phyloP scores from a whole-genome alignment of 2,888 invertebrate species.

The Drosophila vallismaia region DNA sequence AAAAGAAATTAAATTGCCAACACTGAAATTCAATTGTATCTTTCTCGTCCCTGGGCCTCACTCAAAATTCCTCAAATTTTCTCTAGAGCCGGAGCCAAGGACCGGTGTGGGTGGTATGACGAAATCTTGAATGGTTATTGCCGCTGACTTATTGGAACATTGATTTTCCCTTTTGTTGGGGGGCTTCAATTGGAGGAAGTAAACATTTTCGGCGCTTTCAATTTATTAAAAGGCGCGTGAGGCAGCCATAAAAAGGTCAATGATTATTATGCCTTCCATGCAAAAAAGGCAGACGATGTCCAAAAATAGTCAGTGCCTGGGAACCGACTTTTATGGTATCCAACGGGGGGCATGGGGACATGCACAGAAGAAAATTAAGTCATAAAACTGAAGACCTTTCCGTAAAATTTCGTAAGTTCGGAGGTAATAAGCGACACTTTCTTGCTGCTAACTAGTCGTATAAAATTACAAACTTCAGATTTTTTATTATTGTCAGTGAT shows the following conservation, averaged over 20 bases:
- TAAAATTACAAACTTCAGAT: background rate
- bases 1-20: slow-evolving; percentile 80
- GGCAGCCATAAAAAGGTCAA: slow-evolving; percentile 71
- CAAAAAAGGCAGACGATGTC: slow-evolving; percentile 48
- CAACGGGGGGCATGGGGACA: background rate
- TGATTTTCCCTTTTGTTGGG: slow-evolving; percentile 50
- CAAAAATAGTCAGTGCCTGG: slow-evolving; percentile 46
- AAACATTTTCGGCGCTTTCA: slow-evolving; percentile 58
- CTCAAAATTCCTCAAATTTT: slow-evolving; percentile 55
- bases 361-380: slow-evolving; percentile 18
- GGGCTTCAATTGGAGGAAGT: slow-evolving; percentile 54
- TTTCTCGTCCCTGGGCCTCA: slow-evolving; percentile 39
- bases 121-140: slow-evolving; percentile 64
- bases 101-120: slow-evolving; percentile 21
- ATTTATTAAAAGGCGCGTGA: slow-evolving; percentile 71
- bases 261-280: slow-evolving; percentile 65
- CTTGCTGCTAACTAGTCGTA: background rate
- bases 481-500: background rate
- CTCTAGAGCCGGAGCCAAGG: slow-evolving; percentile 16
- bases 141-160: slow-evolving; percentile 63
- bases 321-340: slow-evolving; percentile 1
- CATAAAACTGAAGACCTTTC: background rate
- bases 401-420: background rate
- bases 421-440: background rate
- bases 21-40: slow-evolving; percentile 75